phyloP scores from a whole-genome alignment of 2,888 invertebrate species.

The Cerastoderma edule region DNA sequence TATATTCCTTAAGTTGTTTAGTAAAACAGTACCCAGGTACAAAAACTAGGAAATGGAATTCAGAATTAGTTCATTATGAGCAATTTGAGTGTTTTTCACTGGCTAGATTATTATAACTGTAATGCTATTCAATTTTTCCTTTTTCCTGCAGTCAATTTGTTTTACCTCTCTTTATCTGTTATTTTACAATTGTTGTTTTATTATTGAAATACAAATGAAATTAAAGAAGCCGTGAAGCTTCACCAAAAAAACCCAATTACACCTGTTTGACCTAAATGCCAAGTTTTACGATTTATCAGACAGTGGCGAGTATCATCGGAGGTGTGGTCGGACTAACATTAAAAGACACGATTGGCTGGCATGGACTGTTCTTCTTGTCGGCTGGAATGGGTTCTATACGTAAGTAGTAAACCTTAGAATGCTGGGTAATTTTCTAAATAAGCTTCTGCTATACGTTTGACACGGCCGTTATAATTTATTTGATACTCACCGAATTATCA shows the following conservation, averaged over 20 bases:
- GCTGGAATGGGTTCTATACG: constrained; percentile 69
- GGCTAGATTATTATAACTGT: too few species aligned
- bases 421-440: background rate
- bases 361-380: constrained; percentile 77
- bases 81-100: too few species aligned
- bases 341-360: constrained; percentile 74
- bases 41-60: too few species aligned
- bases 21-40: too few species aligned
- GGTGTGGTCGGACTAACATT: constrained; percentile 70
- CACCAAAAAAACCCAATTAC: background rate
- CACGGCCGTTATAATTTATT: background rate
- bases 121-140: background rate
- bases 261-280: too few species aligned
- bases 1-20: too few species aligned
- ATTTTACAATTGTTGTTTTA: too few species aligned
- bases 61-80: too few species aligned
- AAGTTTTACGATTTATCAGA: constrained; percentile 49
- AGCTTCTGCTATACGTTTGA: background rate
- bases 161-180: too few species aligned
- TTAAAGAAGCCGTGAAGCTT: background rate
- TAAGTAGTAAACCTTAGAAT: constrained; percentile 54
- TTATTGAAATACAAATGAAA: background rate
- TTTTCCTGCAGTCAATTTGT: background rate
- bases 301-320: constrained; percentile 65
- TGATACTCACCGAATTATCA: background rate